A percentile compares a stretch with the other conserved stretches of the same genome.
Conservation (phyloP, 2,888 invertebrate species). For the Catocala fraxini region DNA sequence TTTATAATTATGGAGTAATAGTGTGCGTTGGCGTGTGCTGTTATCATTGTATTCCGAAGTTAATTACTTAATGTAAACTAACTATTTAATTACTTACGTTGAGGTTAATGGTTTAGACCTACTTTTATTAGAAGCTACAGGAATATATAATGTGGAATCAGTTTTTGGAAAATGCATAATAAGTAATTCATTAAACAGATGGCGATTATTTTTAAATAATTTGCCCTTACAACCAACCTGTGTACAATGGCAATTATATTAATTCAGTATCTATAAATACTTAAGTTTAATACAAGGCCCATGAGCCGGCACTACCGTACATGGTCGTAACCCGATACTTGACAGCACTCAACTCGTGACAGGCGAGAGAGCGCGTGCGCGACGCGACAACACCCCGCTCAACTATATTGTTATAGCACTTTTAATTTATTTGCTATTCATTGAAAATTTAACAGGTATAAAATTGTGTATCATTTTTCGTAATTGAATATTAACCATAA, state of each 20-base stretch:
- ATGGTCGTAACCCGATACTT: constrained; percentile 57
- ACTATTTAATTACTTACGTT: neutral
- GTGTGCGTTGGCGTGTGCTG: neutral
- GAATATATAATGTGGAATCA: no score
- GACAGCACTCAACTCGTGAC: constrained; percentile 53
- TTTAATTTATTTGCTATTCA: constrained; percentile 22
- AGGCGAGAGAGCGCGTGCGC: constrained; percentile 49
- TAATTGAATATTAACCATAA: no score
- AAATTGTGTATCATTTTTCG: no score
- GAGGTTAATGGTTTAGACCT: neutral
- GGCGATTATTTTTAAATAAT: no score
- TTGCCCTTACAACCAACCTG: no score
- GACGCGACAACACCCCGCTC: constrained; percentile 28
- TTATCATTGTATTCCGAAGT: neutral
- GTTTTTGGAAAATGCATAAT: no score
- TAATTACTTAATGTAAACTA: neutral
- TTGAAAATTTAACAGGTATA: neutral
- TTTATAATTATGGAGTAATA: constrained; percentile 14
- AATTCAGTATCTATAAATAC: constrained; percentile 33
- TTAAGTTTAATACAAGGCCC: constrained; percentile 8
- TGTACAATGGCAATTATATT: constrained; percentile 4
- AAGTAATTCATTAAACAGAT: no score
- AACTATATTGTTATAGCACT: constrained; percentile 32
- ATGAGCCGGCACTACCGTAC: constrained; percentile 45
- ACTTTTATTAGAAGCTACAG: neutral